A percentile compares a stretch with the other conserved stretches of the same genome.
Conservation (phyloP, 2,888 invertebrate genomes). For the Prionchulus punctatus region DNA sequence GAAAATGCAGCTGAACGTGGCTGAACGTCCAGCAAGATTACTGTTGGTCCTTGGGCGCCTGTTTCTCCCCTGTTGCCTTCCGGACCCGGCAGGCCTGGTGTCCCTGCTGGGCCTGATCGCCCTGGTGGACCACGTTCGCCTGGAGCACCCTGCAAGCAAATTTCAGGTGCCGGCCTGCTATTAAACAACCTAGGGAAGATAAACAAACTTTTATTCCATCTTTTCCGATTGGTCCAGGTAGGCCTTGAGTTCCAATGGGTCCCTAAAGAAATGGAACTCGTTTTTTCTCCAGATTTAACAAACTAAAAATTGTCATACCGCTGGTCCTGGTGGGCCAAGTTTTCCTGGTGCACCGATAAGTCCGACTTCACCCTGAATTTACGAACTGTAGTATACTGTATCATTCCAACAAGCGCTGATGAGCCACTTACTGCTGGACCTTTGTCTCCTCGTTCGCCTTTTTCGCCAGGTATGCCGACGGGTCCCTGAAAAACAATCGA, state of each 20-base stretch:
- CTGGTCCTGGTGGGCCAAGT: constrained; percentile 56
- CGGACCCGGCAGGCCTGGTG: constrained; percentile 43
- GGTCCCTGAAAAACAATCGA: constrained; percentile 49
- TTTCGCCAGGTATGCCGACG: constrained; percentile 55
- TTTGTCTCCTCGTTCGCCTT: constrained; percentile 64
- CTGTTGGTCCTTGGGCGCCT: constrained; percentile 55
- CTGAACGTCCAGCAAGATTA: constrained; percentile 45
- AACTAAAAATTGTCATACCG: constrained; percentile 40
- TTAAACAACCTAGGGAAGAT: no score
- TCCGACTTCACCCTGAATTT: constrained; percentile 50
- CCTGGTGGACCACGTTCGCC: constrained; percentile 53
- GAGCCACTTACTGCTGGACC: no score
- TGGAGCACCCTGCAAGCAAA: no score
- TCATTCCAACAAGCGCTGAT: no score
- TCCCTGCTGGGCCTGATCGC: constrained; percentile 47
- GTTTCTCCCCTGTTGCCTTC: constrained; percentile 4
- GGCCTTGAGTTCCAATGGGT: constrained; percentile 59
- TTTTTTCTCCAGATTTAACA: neutral
- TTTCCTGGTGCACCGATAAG: constrained; percentile 60
- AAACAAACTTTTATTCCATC: constrained; percentile 30
- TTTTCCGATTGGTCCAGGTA: constrained; percentile 59
- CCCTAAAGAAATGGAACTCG: constrained; percentile 52
- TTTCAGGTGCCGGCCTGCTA: no score
- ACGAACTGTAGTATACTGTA: no score
- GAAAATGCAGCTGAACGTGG: no score